Evolutionary conservation across 2,888 invertebrate species (phyloP).

Genomic region (Drosophila dives): DNA sequence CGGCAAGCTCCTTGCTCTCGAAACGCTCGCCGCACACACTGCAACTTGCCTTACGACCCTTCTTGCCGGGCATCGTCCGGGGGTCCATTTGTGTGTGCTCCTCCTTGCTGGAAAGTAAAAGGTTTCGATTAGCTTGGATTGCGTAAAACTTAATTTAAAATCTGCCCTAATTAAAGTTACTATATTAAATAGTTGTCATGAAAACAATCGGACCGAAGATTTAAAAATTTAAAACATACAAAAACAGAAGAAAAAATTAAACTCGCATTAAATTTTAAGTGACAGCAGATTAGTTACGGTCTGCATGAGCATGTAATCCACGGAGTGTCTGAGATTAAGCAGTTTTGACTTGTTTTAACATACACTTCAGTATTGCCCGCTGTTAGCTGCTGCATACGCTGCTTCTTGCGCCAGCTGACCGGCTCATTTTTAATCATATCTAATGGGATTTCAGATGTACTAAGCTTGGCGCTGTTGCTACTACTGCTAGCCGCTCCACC

Average conservation of each 20-base stretch:
- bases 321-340: background rate
- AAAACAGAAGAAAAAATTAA: background rate
- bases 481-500: background rate
- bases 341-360: slow-evolving; percentile 19
- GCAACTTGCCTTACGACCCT: slow-evolving; percentile 61
- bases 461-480: slow-evolving; percentile 8
- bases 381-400: slow-evolving; percentile 52
- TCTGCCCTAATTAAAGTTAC: background rate
- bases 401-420: slow-evolving; percentile 59
- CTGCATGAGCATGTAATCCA: background rate
- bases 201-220: background rate
- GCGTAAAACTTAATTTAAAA: background rate
- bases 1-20: slow-evolving; percentile 69
- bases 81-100: slow-evolving; percentile 61
- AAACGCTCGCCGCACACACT: slow-evolving; percentile 79
- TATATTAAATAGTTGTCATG: background rate
- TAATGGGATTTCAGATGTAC: slow-evolving; percentile 14
- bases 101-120: slow-evolving; percentile 68
- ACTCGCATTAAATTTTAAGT: background rate
- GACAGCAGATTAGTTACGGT: background rate
- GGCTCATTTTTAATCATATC: slow-evolving; percentile 56
- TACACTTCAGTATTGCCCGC: slow-evolving; percentile 75
- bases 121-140: background rate
- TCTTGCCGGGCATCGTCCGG: slow-evolving; percentile 20
- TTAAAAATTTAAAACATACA: background rate